Conservation (phyloP, 2,113 vertebrate genomes). For the Turdus rufiventris region DNA sequence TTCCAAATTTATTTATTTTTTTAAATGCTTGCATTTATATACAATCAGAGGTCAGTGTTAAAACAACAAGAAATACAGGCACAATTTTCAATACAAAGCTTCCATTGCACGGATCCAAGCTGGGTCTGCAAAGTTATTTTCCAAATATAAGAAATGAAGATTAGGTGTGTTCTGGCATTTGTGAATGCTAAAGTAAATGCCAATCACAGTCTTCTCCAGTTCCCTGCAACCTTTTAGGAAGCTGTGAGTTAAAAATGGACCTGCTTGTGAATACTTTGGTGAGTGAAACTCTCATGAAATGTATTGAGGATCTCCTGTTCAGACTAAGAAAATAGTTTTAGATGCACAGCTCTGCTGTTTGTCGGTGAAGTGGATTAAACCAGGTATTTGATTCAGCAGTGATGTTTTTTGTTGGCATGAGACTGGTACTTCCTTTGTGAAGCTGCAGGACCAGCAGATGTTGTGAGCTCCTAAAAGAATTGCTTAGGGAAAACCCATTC, state of each 20-base stretch:
- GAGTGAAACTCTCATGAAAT: background rate
- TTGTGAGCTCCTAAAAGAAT: background rate
- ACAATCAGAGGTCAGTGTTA: background rate
- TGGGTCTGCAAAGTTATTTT: background rate
- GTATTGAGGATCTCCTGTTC: background rate
- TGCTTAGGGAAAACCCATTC: background rate
- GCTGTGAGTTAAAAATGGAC: background rate
- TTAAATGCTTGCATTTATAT: background rate
- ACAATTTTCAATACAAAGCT: background rate
- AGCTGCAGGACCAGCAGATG: background rate
- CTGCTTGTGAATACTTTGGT: background rate
- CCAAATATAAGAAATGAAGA: background rate
- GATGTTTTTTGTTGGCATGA: slow-evolving; percentile 15
- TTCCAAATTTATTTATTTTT: background rate
- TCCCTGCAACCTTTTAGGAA: background rate
- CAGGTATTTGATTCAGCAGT: background rate
- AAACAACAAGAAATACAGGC: background rate
- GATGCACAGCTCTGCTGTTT: background rate
- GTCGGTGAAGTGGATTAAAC: background rate
- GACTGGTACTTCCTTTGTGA: background rate
- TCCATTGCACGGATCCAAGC: background rate
- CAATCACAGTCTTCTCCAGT: background rate
- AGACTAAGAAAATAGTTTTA: background rate
- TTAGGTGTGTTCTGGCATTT: background rate
- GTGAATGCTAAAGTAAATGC: background rate